phyloP scores from a whole-genome alignment of 2,797 vertebrate genomes.

The Aldrovandia affinis region DNA sequence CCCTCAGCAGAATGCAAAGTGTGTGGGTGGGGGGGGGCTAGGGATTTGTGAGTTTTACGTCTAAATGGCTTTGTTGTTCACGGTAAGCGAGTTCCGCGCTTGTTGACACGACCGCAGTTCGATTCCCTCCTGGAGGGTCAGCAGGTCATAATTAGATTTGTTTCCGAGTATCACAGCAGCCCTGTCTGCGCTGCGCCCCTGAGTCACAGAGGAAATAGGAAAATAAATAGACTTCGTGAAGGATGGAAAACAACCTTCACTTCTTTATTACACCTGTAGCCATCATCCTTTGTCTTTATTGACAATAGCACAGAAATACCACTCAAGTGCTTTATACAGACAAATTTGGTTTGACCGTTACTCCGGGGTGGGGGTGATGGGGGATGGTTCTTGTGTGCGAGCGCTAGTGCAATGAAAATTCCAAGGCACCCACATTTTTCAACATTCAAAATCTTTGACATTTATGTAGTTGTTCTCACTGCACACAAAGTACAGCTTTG shows the following conservation, averaged over 20 bases:
- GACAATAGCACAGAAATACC: constrained; percentile 20
- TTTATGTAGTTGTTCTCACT: not conserved
- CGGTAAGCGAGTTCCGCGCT: not conserved
- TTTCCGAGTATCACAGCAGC: not conserved
- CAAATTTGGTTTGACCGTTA: not conserved
- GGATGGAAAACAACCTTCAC: not conserved
- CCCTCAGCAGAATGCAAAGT: not conserved
- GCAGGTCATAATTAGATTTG: constrained; percentile 2
- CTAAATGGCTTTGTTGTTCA: constrained; percentile 1
- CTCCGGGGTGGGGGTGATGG: not conserved
- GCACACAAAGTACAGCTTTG: not conserved
- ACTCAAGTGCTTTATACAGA: constrained; percentile 10
- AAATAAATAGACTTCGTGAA: constrained; percentile 26
- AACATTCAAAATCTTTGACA: not conserved
- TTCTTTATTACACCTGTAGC: constrained; percentile 2
- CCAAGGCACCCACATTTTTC: not conserved
- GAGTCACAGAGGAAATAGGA: constrained; percentile 9
- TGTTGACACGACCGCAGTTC: not conserved
- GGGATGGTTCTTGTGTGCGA: not conserved
- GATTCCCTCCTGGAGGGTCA: constrained; percentile 10
- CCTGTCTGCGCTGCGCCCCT: not conserved
- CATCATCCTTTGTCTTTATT: constrained; percentile 13
- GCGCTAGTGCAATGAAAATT: not conserved
- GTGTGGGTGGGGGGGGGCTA: not conserved
- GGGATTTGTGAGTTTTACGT: not conserved